phyloP scores from a whole-genome alignment of 1,140 invertebrate species.

The Parasteatoda tepidariorum region DNA sequence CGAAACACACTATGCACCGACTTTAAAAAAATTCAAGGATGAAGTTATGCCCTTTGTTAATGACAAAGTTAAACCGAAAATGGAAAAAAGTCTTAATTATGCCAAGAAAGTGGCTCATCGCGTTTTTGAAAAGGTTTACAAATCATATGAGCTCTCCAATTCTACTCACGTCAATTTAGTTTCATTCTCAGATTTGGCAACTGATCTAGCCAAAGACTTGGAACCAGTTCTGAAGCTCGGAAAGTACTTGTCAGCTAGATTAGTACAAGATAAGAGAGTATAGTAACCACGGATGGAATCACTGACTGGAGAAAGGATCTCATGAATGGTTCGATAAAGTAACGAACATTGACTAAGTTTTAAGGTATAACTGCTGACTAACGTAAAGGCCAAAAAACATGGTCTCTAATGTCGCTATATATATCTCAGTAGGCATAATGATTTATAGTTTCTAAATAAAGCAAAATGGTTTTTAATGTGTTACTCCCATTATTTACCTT shows the following conservation, averaged over 20 bases:
- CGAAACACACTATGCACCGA: neutral
- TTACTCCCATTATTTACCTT: no score
- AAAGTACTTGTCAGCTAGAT: neutral
- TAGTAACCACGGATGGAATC: no score
- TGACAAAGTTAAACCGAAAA: neutral
- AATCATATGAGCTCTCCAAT: conserved; percentile 13
- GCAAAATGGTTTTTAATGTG: no score
- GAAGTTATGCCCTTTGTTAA: neutral
- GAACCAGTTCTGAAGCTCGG: conserved; percentile 21
- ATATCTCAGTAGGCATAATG: no score
- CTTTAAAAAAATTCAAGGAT: neutral
- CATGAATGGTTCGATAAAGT: no score
- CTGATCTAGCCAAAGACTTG: neutral
- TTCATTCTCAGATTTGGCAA: neutral
- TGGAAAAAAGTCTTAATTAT: neutral
- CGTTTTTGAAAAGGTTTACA: neutral
- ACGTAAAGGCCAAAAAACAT: no score
- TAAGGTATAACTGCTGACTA: no score
- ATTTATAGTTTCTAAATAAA: no score
- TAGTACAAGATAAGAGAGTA: no score
- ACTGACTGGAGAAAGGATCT: no score
- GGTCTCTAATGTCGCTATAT: no score
- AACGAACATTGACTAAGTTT: no score
- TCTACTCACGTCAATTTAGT: conserved; percentile 17
- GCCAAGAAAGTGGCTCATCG: neutral